Evolutionary conservation across 2,797 vertebrate genomes (phyloP), one percentile per base, ranked within the genome.

Genomic region (Merluccius polli): DNA sequence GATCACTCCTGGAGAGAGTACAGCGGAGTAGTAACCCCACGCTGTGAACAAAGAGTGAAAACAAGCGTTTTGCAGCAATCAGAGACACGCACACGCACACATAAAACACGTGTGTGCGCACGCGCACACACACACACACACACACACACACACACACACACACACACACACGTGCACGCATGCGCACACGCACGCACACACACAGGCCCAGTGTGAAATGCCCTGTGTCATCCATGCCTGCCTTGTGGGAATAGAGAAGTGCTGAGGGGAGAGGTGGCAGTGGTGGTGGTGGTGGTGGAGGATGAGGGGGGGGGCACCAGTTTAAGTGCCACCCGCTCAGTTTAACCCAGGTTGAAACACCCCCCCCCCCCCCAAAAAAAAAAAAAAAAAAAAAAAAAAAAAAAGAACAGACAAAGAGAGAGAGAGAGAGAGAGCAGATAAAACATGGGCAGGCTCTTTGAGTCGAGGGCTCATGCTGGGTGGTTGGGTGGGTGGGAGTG

Each of bases 1-100:
- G 85, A 87, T 88, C 79, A 70, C 79, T 84, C 75, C 78, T 84
- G 87, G 84, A 79, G 86, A 82, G 89, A 85, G 9, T 27, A 83
- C 85, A 72, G 80, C 78, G 85, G 79, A 71, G 72, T n/a, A n/a
- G n/a, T 48, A 12, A 27, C 8, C 59, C 77, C 89, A 90, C 31
- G 87, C 89, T 90, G 91, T 87, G 89, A 92, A 88, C 88, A 91
- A 89, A 91, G 87, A 84, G 83, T 41, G 75, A 87, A 89, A 91
- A 89, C 86, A 89, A 91, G 88, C 85, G 89, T 89, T 89, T 87
- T 83, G 79, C 78, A 77, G 83, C 84, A 85, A 89, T 90, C 80
- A 85, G 75, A 85, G 75, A 78, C 3, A n/a, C 29, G n/a, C n/a
- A n/a, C n/a, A n/a, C n/a, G n/a, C n/a, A n/a, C n/a, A n/a, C n/a